Percentiles rank a stretch among this genome's conserved stretches.
phyloP scores from a whole-genome alignment of 2,888 invertebrate genomes.

The Hipparchia sbordonii region DNA sequence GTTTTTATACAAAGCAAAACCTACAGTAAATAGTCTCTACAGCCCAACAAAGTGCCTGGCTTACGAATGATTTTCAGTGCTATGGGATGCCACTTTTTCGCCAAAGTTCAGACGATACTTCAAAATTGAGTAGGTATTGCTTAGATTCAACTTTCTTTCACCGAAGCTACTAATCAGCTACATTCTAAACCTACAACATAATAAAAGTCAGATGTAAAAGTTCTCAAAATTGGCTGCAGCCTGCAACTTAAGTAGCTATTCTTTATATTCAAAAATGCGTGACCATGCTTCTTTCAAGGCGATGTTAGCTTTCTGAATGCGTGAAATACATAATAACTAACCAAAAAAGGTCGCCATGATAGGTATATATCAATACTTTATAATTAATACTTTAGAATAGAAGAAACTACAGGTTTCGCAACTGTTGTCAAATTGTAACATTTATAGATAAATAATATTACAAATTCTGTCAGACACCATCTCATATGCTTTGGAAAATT shows the following conservation, averaged over 20 bases:
- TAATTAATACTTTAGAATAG: neutral
- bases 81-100: no score
- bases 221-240: no score
- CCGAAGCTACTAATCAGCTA: no score
- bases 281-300: slow-evolving; percentile 12
- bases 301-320: slow-evolving; percentile 47
- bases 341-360: slow-evolving; percentile 53
- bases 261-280: neutral
- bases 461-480: neutral
- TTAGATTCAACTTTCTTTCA: no score
- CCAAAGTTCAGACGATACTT: no score
- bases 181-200: no score
- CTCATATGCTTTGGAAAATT: neutral
- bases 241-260: neutral
- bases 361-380: neutral
- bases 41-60: no score
- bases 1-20: neutral
- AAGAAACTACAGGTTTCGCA: neutral
- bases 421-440: neutral
- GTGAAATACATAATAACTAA: slow-evolving; percentile 55
- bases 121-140: no score
- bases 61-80: no score
- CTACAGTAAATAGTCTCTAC: no score
- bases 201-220: no score
- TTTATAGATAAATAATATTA: neutral